A percentile compares a stretch with the other conserved stretches of the same genome.
phyloP scores from a whole-genome alignment of 2,797 vertebrate species.

The Xenentodon cancila region DNA sequence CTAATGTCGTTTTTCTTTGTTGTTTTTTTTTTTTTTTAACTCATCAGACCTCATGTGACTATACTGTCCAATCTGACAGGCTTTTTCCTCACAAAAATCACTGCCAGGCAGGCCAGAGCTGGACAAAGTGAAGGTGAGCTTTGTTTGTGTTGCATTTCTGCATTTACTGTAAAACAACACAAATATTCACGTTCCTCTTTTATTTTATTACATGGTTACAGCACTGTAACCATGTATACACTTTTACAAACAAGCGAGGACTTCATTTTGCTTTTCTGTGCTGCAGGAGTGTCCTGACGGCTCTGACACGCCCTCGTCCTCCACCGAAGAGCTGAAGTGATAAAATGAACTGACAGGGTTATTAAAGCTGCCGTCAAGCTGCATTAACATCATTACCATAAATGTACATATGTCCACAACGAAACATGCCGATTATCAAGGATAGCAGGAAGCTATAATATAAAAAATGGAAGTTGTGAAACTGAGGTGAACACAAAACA shows the following conservation, averaged over 20 bases:
- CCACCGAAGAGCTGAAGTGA: slow-evolving; percentile 80
- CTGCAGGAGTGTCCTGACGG: slow-evolving; percentile 78
- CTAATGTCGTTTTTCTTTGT: too few relatives aligned
- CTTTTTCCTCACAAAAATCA: slow-evolving; percentile 87
- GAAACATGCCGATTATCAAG: slow-evolving; percentile 12
- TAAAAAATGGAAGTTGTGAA: slow-evolving; percentile 9
- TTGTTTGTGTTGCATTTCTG: neutral
- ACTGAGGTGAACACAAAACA: neutral
- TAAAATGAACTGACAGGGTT: neutral
- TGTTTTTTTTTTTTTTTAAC: neutral
- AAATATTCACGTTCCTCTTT: neutral
- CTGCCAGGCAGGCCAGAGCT: slow-evolving; percentile 84
- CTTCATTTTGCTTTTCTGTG: slow-evolving; percentile 7
- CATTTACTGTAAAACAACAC: neutral
- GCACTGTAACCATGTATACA: neutral
- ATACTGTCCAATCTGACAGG: slow-evolving; percentile 59
- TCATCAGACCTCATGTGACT: slow-evolving; percentile 1
- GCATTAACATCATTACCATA: slow-evolving; percentile 23
- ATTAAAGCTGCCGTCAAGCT: slow-evolving; percentile 1
- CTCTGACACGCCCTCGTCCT: slow-evolving; percentile 69
- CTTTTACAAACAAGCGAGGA: neutral
- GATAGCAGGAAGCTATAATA: slow-evolving; percentile 6
- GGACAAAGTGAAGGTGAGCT: slow-evolving; percentile 82
- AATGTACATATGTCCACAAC: slow-evolving; percentile 39
- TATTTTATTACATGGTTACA: too few relatives aligned